phyloP scores from a whole-genome alignment of 2,797 vertebrate species.

The Anguilla pacifica region DNA sequence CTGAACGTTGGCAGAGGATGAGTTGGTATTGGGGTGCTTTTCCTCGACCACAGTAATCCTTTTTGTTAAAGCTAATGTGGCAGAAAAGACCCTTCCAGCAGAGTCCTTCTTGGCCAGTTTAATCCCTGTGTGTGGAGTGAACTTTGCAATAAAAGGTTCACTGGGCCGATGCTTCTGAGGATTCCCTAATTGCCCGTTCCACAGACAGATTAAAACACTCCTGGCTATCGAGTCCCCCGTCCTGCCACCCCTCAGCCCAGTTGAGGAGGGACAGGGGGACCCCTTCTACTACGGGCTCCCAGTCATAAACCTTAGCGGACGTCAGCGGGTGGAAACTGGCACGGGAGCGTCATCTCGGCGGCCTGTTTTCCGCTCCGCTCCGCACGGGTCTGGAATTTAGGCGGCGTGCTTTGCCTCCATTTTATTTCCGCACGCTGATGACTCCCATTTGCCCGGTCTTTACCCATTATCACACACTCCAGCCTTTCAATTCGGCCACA shows the following conservation, averaged over 20 bases:
- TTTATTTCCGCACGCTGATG: constrained; percentile 12
- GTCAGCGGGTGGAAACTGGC: not conserved
- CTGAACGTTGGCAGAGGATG: constrained; percentile 41
- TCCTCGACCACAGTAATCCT: constrained; percentile 55
- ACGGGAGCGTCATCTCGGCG: not conserved
- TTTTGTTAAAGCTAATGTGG: constrained; percentile 64
- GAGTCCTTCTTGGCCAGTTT: constrained; percentile 52
- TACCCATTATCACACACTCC: not conserved
- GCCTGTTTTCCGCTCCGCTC: not conserved
- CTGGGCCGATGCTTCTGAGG: constrained; percentile 52
- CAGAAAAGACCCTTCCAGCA: constrained; percentile 60
- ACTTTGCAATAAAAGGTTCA: constrained; percentile 54
- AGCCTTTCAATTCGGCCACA: constrained; percentile 1
- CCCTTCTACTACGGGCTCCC: not conserved
- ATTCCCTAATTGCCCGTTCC: constrained; percentile 58
- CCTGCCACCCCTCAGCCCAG: not conserved
- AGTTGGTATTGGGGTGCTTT: constrained; percentile 29
- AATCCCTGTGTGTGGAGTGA: constrained; percentile 46
- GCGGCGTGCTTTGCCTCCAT: not conserved
- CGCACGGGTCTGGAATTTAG: not conserved
- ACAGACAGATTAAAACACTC: constrained; percentile 53
- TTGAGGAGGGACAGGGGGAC: not conserved
- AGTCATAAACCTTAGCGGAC: not conserved
- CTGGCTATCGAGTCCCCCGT: constrained; percentile 26
- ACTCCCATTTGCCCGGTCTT: not conserved